Base-by-base conservation (phyloP, 2,888 invertebrate species). In the Calliphora vomitoria region DNA sequence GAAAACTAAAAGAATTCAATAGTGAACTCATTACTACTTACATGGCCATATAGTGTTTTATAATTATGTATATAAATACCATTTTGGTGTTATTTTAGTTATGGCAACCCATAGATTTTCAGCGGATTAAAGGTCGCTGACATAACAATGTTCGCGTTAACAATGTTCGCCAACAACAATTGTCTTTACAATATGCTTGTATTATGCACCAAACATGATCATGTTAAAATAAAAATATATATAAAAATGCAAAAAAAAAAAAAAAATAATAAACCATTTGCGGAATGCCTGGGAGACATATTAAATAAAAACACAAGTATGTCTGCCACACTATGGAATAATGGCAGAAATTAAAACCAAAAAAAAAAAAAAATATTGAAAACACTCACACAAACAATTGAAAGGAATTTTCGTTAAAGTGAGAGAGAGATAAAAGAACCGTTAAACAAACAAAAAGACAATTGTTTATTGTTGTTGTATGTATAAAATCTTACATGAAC, bases 401-500 rank as follows among this genome's bases (percentile, higher is more conserved):
- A 62, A 62, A 62, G 53, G 41, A 74, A 79, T 60, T 38, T 72
- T 74, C 53, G 69, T 69, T 58, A 38, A 25, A 76, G 35, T 4
- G 35, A 4, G 35, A 35, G 35, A 35, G 35, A n/a, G 20, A 60
- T 1, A 66, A 66, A 53, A 72, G 50, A 60, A 44, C 41, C 18
- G 25, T 83, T 50, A 75, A 86, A 71, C 79, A 86, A 86, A 86
- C 79, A 74, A 79, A 31, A 79, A 68, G 82, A 74, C 78, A 80
- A 80, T 71, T 66, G 75, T 80, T 55, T 20, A 80, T 71, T 66
- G 75, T 80, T 41, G 8, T 79, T 35, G 6, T 78, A 58, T 35
- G 41, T 62, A 25, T 44, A 44, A 69, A 60, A 60, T 41, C 80
- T 58, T 50, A 69, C 53, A 74, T 58, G 60, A 62, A 62, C 80